Percentiles rank a stretch among this genome's conserved stretches.
Evolutionary conservation across 1,140 invertebrate genomes (phyloP).

Genomic region (Musca domestica): DNA sequence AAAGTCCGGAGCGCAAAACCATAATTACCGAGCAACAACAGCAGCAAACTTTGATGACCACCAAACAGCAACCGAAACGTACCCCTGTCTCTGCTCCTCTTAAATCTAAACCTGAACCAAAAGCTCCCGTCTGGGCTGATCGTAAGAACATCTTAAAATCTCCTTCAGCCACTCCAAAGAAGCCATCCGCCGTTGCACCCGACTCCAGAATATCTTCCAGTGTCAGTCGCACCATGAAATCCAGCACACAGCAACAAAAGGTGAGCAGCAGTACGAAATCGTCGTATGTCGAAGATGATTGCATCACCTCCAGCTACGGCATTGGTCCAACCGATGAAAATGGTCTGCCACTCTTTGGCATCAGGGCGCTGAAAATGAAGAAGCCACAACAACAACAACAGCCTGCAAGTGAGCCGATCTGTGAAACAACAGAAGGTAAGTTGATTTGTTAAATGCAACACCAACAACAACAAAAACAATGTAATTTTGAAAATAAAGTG

Average conservation of each 20-base stretch:
- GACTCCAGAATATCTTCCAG: conserved; percentile 7
- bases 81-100: conserved; percentile 28
- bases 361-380: conserved; percentile 68
- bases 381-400: conserved; percentile 54
- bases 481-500: too few species aligned
- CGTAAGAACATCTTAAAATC: conserved; percentile 56
- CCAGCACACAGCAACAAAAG: conserved; percentile 39
- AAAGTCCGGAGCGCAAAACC: too few species aligned
- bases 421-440: conserved; percentile 57
- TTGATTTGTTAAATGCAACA: not conserved
- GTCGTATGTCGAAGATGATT: conserved; percentile 45
- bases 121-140: conserved; percentile 59
- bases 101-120: conserved; percentile 34
- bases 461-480: too few species aligned
- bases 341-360: conserved; percentile 72
- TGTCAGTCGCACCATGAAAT: conserved; percentile 50
- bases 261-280: conserved; percentile 29
- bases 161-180: conserved; percentile 29
- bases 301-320: conserved; percentile 77
- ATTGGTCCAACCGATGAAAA: conserved; percentile 76
- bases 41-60: not conserved
- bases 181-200: conserved; percentile 31
- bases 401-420: conserved; percentile 29
- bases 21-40: conserved; percentile 7
- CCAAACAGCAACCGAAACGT: conserved; percentile 21